A percentile compares a stretch with the other conserved stretches of the same genome.
Evolutionary conservation across 2,888 invertebrate genomes (phyloP).

Genomic region (Camponotus fellah): DNA sequence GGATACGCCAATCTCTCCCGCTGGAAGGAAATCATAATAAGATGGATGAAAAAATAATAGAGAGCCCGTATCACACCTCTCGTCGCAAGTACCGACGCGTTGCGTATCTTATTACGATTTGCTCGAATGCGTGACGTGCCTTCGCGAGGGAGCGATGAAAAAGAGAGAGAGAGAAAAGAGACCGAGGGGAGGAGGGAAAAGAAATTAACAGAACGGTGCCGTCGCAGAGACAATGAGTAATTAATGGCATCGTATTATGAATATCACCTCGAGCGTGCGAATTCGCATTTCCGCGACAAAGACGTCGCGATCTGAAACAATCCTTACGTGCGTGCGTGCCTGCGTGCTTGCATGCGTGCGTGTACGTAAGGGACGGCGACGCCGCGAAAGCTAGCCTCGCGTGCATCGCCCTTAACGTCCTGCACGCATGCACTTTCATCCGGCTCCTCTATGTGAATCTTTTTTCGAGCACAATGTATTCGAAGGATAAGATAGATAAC

Average conservation of each 20-base stretch:
- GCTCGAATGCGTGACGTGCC: slow-evolving; percentile 48
- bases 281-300: slow-evolving; percentile 80
- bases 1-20: slow-evolving; percentile 48
- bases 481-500: slow-evolving; percentile 1
- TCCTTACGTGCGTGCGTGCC: slow-evolving; percentile 33
- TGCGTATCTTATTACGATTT: slow-evolving; percentile 57
- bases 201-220: slow-evolving; percentile 37
- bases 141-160: slow-evolving; percentile 48
- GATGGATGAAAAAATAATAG: slow-evolving; percentile 54
- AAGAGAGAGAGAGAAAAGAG: slow-evolving; percentile 29
- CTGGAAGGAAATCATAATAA: slow-evolving; percentile 54
- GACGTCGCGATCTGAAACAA: slow-evolving; percentile 73
- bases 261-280: slow-evolving; percentile 85
- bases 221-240: slow-evolving; percentile 82
- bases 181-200: slow-evolving; percentile 14
- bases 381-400: slow-evolving; percentile 70
- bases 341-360: slow-evolving; percentile 52
- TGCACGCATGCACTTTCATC: slow-evolving; percentile 66
- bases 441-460: slow-evolving; percentile 50
- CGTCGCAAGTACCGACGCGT: slow-evolving; percentile 6
- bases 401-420: slow-evolving; percentile 60
- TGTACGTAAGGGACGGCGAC: slow-evolving; percentile 61
- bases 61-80: slow-evolving; percentile 54
- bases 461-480: slow-evolving; percentile 17
- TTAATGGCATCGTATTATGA: slow-evolving; percentile 83